Percentiles rank a stretch among this genome's conserved stretches.
These are phyloP conservation scores for Eilema depressum DNA, from an alignment of 2,888 invertebrate species.

Conservation along the genomic window DNA sequence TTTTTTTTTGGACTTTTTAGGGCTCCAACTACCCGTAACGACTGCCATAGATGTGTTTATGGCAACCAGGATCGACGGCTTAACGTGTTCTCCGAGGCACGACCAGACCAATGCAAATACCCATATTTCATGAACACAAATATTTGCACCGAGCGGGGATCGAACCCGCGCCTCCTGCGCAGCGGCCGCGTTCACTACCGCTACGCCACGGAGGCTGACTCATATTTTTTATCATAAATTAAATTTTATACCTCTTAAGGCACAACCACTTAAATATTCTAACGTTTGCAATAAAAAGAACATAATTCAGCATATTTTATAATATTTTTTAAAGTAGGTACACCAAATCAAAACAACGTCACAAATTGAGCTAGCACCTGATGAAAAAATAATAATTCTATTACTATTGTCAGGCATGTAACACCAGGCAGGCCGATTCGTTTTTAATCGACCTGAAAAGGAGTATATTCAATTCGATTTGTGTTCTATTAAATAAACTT, in stretches of 20 bases:
- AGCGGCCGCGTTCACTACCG: too few relatives aligned
- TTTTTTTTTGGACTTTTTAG: too few relatives aligned
- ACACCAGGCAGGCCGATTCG: background rate
- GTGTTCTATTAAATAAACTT: constrained; percentile 5
- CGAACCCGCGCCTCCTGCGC: too few relatives aligned
- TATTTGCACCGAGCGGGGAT: too few relatives aligned
- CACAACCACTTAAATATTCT: background rate
- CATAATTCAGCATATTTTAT: background rate
- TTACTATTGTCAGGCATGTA: background rate
- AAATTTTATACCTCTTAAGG: background rate
- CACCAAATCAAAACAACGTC: background rate
- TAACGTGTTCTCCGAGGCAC: too few relatives aligned
- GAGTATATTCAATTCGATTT: background rate
- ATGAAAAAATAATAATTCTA: background rate
- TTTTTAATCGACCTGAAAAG: background rate
- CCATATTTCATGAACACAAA: too few relatives aligned
- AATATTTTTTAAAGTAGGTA: background rate
- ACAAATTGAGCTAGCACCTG: background rate
- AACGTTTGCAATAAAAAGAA: background rate
- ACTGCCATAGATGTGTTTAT: too few relatives aligned
- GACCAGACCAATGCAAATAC: too few relatives aligned
- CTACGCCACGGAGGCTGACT: too few relatives aligned
- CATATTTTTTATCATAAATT: too few relatives aligned
- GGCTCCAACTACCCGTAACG: too few relatives aligned
- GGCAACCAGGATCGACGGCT: too few relatives aligned